phyloP scores from a whole-genome alignment of 2,113 vertebrate species.

The Plecturocebus donacophilus region DNA sequence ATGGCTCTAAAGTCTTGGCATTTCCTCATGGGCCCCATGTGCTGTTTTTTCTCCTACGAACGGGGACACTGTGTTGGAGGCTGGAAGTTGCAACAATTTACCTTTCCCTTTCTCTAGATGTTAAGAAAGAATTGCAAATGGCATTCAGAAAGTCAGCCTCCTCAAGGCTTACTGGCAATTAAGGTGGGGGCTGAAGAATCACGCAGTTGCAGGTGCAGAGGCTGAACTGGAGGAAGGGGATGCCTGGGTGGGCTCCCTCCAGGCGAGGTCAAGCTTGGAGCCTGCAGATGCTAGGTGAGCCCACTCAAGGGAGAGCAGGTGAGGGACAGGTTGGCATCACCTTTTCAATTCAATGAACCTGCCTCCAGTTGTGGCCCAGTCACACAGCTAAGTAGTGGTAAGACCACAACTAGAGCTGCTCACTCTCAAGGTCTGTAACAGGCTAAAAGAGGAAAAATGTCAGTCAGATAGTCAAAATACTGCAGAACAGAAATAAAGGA shows the following conservation, averaged over 20 bases:
- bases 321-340: not conserved
- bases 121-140: not conserved
- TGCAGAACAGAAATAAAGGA: not conserved
- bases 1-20: not conserved
- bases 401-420: not conserved
- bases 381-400: not conserved
- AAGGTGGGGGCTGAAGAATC: not conserved
- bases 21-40: not conserved
- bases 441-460: not conserved
- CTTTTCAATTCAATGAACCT: not conserved
- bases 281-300: not conserved
- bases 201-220: not conserved
- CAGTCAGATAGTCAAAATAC: not conserved
- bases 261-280: not conserved
- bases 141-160: not conserved
- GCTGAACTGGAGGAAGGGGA: not conserved
- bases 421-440: not conserved
- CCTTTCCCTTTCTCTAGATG: not conserved
- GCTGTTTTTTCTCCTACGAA: not conserved
- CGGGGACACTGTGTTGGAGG: not conserved
- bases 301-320: not conserved
- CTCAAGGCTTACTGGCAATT: not conserved
- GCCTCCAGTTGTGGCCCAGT: not conserved
- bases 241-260: accelerated
- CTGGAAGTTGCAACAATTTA: not conserved